Percentiles rank a stretch among this genome's conserved stretches.
phyloP scores from a whole-genome alignment of 2,888 invertebrate species.

The Drosophila buzzatii region DNA sequence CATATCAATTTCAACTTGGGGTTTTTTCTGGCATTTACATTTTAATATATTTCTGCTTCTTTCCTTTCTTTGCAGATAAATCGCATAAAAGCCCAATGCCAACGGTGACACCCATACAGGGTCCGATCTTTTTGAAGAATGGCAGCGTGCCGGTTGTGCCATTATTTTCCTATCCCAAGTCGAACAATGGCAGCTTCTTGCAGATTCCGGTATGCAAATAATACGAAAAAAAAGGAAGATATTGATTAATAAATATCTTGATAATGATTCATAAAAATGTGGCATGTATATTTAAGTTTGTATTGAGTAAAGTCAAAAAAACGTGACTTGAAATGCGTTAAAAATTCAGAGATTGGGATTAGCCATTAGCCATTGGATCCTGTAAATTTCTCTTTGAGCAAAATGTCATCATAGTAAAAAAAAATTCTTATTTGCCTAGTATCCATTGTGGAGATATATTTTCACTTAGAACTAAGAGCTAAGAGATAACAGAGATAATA shows the following conservation, averaged over 20 bases:
- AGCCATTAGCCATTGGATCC: too few species aligned
- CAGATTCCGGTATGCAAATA: constrained; percentile 91
- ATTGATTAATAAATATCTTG: not conserved
- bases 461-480: too few species aligned
- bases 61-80: constrained; percentile 52
- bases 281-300: not conserved
- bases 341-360: too few species aligned
- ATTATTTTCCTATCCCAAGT: constrained; percentile 92
- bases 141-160: constrained; percentile 95
- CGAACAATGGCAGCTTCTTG: constrained; percentile 94
- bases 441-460: too few species aligned
- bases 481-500: too few species aligned
- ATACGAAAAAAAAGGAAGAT: not conserved
- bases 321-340: not conserved
- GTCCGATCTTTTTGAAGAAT: constrained; percentile 94
- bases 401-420: too few species aligned
- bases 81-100: constrained; percentile 83
- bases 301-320: not conserved
- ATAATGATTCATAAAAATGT: not conserved
- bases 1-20: constrained; percentile 31
- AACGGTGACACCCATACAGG: constrained; percentile 93
- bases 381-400: too few species aligned
- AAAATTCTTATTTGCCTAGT: too few species aligned
- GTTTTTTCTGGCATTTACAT: constrained; percentile 40
- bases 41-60: not conserved